Base-by-base conservation (phyloP, 2,888 invertebrate genomes). In the Steinernema carpocapsae region DNA sequence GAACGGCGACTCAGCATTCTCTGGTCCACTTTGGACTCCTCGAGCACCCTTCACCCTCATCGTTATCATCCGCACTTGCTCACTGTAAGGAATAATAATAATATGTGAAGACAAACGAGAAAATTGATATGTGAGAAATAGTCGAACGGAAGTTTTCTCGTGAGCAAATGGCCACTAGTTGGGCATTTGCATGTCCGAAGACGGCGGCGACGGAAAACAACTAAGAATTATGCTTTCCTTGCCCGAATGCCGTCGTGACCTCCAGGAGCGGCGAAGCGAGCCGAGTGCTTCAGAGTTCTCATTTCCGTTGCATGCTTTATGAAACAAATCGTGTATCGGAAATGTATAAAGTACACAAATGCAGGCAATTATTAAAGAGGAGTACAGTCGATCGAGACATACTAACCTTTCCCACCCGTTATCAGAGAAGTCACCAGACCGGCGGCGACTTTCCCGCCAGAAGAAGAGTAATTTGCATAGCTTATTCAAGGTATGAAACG, bases 71-170 rank as follows among this genome's bases (percentile, higher is more conserved):
- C 64, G 32, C 29, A 64, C 17, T 17, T 32, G 64, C 29, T 32
- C 64, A 64, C 64, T 64, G 26, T n/a, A n/a, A n/a, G n/a, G n/a
- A 64, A 29, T 4, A 64, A 64, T 64, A 64, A 64, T 64, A 32
- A 64, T 64, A 64, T 64, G 64, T 64, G 64, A 64, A 64, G 64
- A 32, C 64, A 32, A 64, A 64, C 64, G 64, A 32, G 64, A 32
- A 64, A 64, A 64, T 64, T 64, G 64, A 64, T 64, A 64, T 64
- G 64, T 64, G 64, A 64, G 32, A 32, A 64, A 64, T 32, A 64
- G 64, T 19, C 56, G 32, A 17, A 48, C 17, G 48, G 19, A 64
- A 29, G 29, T 64, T 32, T 64, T 6, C 29, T 56, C 22, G 56
- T 56, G 24, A 64, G 52, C 24, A 64, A 64, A 64, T 14, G 26